phyloP scores from a whole-genome alignment of 2,888 invertebrate species.

The Nymphalis c-album region DNA sequence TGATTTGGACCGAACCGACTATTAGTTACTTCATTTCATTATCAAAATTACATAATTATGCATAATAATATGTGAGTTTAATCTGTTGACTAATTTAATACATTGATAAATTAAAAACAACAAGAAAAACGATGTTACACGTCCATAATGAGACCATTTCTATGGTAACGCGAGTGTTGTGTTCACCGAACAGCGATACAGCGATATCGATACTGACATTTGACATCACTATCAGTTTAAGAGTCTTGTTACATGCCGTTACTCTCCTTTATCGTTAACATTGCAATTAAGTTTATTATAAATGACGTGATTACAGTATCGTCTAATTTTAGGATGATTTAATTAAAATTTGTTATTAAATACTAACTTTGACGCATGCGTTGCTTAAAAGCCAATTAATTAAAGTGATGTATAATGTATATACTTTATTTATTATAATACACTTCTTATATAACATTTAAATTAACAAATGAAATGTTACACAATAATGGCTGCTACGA shows the following conservation, averaged over 20 bases:
- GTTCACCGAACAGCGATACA: conserved; percentile 33
- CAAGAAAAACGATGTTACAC: conserved; percentile 15
- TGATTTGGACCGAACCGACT: no score
- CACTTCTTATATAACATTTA: no score
- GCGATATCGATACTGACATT: conserved; percentile 51
- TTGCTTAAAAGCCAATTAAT: background rate
- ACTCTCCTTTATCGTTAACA: conserved; percentile 53
- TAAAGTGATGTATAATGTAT: no score
- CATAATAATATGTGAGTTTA: no score
- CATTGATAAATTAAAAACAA: conserved; percentile 8
- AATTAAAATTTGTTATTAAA: conserved; percentile 22
- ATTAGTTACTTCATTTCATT: no score
- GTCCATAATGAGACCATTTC: conserved; percentile 29
- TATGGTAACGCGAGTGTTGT: conserved; percentile 29
- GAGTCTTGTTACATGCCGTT: conserved; percentile 67
- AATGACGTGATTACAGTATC: conserved; percentile 25
- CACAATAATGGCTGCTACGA: no score
- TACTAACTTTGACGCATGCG: background rate
- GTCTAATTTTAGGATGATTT: conserved; percentile 31
- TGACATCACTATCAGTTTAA: conserved; percentile 58
- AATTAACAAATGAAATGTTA: no score
- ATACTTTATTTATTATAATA: no score
- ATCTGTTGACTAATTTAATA: background rate
- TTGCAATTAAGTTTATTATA: conserved; percentile 52
- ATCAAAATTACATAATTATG: no score